These are phyloP conservation scores for Poecilia velifera DNA, from an alignment of 2,797 vertebrate genomes.

Conservation along the genomic window DNA sequence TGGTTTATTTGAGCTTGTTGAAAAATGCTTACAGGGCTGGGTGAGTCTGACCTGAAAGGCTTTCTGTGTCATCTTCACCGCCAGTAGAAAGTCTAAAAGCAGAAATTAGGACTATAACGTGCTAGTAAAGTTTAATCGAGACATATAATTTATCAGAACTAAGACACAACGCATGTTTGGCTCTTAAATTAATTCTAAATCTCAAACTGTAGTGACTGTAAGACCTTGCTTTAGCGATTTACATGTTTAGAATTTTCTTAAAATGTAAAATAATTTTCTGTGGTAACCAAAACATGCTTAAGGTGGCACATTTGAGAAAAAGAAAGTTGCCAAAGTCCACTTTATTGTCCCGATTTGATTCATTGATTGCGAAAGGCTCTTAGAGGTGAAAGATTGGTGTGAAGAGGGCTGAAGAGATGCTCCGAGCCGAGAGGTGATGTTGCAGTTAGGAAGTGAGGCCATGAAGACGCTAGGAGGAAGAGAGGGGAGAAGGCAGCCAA, in stretches of 20 bases:
- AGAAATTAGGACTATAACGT: neutral
- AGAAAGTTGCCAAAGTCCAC: neutral
- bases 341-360: neutral
- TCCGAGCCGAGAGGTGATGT: slow-evolving; percentile 44
- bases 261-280: neutral
- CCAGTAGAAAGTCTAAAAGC: neutral
- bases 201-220: neutral
- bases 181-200: neutral
- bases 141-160: neutral
- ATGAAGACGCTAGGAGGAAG: slow-evolving; percentile 62
- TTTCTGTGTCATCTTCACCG: neutral
- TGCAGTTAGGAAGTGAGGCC: slow-evolving; percentile 56
- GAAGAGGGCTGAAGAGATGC: slow-evolving; percentile 21
- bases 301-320: neutral
- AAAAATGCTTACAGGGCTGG: slow-evolving; percentile 8
- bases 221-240: neutral
- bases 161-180: neutral
- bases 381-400: slow-evolving; percentile 6
- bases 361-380: neutral
- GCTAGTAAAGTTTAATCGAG: neutral
- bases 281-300: neutral
- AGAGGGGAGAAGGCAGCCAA: slow-evolving; percentile 84
- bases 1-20: neutral
- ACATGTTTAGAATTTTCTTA: neutral
- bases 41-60: slow-evolving; percentile 2